phyloP scores from a whole-genome alignment of 1,140 invertebrate species.

The Listronotus oregonensis region DNA sequence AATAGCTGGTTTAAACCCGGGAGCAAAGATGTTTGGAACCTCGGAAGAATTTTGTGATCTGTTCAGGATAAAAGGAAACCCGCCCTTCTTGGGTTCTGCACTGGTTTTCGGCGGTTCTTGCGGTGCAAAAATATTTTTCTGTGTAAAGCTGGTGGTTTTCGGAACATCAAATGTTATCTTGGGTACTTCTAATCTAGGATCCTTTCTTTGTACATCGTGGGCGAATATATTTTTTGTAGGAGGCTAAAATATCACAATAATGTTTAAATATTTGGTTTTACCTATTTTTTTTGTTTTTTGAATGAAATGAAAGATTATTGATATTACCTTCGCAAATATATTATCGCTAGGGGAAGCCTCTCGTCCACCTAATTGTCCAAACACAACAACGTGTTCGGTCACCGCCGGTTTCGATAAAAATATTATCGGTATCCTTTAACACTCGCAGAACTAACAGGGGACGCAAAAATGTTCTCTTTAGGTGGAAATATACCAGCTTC shows the following conservation, averaged over 20 bases:
- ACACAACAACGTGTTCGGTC: neutral
- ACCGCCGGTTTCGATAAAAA: conserved; percentile 5
- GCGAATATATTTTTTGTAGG: no score
- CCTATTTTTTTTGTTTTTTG: no score
- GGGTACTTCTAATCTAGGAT: neutral
- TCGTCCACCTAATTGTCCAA: no score
- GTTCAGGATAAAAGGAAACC: conserved; percentile 32
- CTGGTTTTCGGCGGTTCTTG: neutral
- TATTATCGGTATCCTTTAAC: conserved; percentile 1
- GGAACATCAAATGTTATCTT: no score
- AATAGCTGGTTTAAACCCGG: neutral
- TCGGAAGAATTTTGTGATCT: conserved; percentile 7
- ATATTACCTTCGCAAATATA: no score
- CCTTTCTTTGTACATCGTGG: no score
- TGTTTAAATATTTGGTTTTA: no score
- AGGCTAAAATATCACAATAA: no score
- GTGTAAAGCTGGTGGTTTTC: neutral
- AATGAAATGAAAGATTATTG: no score
- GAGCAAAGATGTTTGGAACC: conserved; percentile 22
- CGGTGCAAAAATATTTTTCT: conserved; percentile 15
- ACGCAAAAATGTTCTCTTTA: conserved; percentile 15
- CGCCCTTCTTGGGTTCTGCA: conserved; percentile 20
- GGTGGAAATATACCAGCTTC: neutral
- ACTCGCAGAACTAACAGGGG: neutral
- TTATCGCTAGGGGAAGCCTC: no score